These are phyloP conservation scores for Synergus itoensis DNA, from an alignment of 2,888 invertebrate genomes.

Conservation along the genomic window DNA sequence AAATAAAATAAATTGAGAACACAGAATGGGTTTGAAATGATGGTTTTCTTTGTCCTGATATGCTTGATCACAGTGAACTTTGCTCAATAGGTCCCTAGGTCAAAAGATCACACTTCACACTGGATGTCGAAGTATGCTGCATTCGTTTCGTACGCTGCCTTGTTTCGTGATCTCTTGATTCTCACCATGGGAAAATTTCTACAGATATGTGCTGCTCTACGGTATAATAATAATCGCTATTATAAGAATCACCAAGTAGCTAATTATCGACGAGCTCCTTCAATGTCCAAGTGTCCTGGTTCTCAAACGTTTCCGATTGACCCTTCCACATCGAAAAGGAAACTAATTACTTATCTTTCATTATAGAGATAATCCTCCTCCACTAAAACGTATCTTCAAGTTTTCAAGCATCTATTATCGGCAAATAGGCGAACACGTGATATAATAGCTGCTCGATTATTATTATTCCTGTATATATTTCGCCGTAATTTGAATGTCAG, in stretches of 20 bases:
- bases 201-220: slow-evolving; percentile 57
- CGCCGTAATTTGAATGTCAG: slow-evolving; percentile 4
- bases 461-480: not conserved
- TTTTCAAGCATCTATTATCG: not conserved
- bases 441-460: not conserved
- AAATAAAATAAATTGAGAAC: no score
- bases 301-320: slow-evolving; percentile 68
- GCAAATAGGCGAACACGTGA: not conserved
- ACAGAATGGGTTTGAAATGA: not conserved
- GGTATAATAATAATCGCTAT: slow-evolving; percentile 70
- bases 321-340: slow-evolving; percentile 48
- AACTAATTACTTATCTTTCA: not conserved
- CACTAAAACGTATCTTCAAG: not conserved
- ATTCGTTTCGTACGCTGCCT: slow-evolving; percentile 13
- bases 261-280: slow-evolving; percentile 71
- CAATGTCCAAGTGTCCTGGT: slow-evolving; percentile 71
- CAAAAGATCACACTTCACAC: not conserved
- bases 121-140: not conserved
- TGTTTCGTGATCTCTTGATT: slow-evolving; percentile 44
- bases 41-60: not conserved
- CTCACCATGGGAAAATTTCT: slow-evolving; percentile 57
- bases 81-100: not conserved
- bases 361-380: not conserved
- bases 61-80: not conserved
- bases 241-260: slow-evolving; percentile 59